Evolutionary conservation across 2,888 invertebrate species (phyloP), one percentile per base, ranked within the genome.

Genomic region (Caenorhabditis sulstoni): DNA sequence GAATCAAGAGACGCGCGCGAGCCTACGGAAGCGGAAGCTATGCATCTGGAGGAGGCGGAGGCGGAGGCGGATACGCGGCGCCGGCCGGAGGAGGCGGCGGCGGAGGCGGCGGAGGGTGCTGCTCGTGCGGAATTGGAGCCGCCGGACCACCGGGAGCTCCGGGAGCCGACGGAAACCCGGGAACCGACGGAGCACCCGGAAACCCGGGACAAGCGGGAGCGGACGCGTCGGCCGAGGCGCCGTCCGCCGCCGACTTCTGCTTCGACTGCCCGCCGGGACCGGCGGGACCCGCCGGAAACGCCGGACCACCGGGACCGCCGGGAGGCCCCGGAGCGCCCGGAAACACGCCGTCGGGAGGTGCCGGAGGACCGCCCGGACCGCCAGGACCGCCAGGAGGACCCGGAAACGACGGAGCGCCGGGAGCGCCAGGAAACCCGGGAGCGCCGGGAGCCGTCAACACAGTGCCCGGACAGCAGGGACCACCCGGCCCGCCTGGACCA

Each of bases 221-320:
- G 0, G 79, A 79, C 23, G 79, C 79, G 5, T 35, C 52, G 5
- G 58, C 57, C 35, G 74, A 44, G 4, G 64, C 61, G 1, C 80
- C 80, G 62, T 70, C 80, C 12, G 80, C 80, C 22, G 66, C 66
- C 41, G 80, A 80, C 18, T 80, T 80, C 80, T 80, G 80, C 67
- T 80, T 75, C 64, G 80, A 80, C 18, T 88, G 88, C 79, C 88
- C 88, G 23, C 81, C 84, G 45, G 88, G 88, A 64, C 81, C 85
- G n/a, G 85, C 85, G 7, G 88, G 88, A 77, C 85, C 87, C 16
- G 78, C 85, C 22, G 88, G 88, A 70, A 68, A 75, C 12, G 57
- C 74, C 14, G 84, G 84, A 68, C 75, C 74, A 62, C 74, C 80
- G 44, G 80, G 80, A 71, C 70, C 80, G 57, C 62, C 80, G 44